Evolutionary conservation across 2,797 vertebrate genomes (phyloP).

Genomic region (Neosalanx taihuensis): DNA sequence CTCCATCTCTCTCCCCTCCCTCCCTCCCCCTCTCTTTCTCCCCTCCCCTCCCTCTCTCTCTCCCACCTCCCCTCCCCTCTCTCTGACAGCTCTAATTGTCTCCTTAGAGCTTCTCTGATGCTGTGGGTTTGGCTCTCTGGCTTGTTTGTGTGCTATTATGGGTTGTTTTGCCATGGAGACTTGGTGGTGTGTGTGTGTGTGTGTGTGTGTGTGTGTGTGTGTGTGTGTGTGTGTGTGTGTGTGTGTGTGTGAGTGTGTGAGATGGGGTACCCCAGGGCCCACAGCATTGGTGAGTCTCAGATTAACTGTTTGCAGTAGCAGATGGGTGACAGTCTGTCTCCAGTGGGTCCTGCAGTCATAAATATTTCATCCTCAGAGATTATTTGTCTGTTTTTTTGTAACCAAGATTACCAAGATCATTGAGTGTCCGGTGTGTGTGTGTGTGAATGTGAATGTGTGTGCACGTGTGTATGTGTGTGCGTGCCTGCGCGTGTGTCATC

Average conservation of each 20-base stretch:
- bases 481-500: background rate
- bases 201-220: slow-evolving; percentile 10
- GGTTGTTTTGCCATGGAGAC: background rate
- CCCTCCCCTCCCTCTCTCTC: background rate
- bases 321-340: no score
- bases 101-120: background rate
- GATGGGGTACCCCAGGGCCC: background rate
- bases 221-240: background rate
- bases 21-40: no score
- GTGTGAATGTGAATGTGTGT: background rate
- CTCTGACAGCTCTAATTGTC: background rate
- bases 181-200: slow-evolving; percentile 8
- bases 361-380: no score
- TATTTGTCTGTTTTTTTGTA: no score
- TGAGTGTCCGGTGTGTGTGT: background rate
- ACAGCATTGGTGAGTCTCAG: no score
- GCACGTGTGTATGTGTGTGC: slow-evolving; percentile 4
- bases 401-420: no score
- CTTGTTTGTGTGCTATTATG: background rate
- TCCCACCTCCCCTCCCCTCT: background rate
- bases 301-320: no score
- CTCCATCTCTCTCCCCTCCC: slow-evolving; percentile 8
- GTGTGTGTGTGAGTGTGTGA: slow-evolving; percentile 8
- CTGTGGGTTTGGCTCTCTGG: background rate
- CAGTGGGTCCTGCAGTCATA: no score